A percentile compares a stretch with the other conserved stretches of the same genome.
Evolutionary conservation across 2,797 vertebrate genomes (phyloP).

Genomic region (Onychomys arenicola): DNA sequence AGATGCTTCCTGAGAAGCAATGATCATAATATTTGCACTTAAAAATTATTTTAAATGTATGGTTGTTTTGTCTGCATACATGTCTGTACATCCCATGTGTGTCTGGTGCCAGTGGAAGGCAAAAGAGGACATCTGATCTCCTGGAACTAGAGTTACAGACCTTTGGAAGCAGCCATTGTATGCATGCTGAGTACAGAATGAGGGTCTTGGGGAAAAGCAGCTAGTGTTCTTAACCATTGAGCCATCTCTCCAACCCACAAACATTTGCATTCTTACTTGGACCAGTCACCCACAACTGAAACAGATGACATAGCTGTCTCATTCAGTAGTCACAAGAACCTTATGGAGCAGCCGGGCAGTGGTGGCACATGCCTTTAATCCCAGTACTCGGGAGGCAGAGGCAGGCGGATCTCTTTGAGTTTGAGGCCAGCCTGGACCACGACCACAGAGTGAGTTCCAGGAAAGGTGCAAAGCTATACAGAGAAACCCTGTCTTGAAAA

Average conservation of each 20-base stretch:
- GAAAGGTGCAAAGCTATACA: too few relatives aligned
- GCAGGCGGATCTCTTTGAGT: too few relatives aligned
- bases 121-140: not conserved
- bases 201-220: not conserved
- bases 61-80: not conserved
- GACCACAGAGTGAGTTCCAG: too few relatives aligned
- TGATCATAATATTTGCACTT: not conserved
- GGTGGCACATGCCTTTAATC: too few relatives aligned
- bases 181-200: not conserved
- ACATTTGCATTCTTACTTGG: constrained; percentile 5
- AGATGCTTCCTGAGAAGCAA: not conserved
- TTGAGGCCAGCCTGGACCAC: too few relatives aligned
- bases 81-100: not conserved
- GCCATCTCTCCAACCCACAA: constrained; percentile 18
- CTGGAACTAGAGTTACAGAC: not conserved
- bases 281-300: not conserved
- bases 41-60: not conserved
- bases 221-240: not conserved
- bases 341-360: not conserved
- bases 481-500: too few relatives aligned
- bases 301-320: constrained; percentile 12
- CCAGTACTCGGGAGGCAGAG: too few relatives aligned
- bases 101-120: not conserved
- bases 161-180: too few relatives aligned
- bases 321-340: not conserved